phyloP scores from a whole-genome alignment of 2,797 vertebrate species.

The Myotis myotis region DNA sequence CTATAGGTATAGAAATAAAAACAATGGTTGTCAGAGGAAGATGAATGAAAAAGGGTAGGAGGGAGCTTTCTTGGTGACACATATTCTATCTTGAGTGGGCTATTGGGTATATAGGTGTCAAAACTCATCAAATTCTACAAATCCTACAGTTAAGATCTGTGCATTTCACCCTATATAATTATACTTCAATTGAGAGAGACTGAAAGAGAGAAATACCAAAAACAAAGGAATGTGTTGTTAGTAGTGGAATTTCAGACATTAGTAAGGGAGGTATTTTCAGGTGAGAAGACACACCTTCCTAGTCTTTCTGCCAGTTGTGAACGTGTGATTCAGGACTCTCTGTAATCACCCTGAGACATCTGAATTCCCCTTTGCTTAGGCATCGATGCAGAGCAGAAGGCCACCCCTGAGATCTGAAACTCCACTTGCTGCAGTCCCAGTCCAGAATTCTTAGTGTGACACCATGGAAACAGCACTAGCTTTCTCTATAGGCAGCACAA shows the following conservation, averaged over 20 bases:
- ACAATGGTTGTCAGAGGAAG: background rate
- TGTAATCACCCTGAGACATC: background rate
- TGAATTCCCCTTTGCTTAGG: background rate
- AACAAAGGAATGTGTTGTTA: background rate
- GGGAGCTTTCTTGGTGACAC: background rate
- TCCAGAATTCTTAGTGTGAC: slow-evolving; percentile 1
- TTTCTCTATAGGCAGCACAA: background rate
- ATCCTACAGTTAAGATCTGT: background rate
- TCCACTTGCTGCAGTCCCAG: background rate
- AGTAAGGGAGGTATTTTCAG: background rate
- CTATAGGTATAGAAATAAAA: background rate
- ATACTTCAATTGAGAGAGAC: background rate
- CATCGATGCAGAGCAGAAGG: background rate
- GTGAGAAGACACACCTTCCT: background rate
- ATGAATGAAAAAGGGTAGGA: background rate
- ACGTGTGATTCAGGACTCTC: background rate
- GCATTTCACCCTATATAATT: background rate
- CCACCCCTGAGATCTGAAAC: background rate
- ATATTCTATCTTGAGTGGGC: background rate
- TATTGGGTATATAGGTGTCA: background rate
- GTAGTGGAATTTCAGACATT: background rate
- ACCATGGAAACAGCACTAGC: slow-evolving; percentile 52
- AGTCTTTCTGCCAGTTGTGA: background rate
- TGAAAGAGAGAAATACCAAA: background rate
- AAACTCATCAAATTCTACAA: background rate